A percentile compares a stretch with the other conserved stretches of the same genome.
phyloP scores from a whole-genome alignment of 2,113 vertebrate species.

The Calidris pygmaea region DNA sequence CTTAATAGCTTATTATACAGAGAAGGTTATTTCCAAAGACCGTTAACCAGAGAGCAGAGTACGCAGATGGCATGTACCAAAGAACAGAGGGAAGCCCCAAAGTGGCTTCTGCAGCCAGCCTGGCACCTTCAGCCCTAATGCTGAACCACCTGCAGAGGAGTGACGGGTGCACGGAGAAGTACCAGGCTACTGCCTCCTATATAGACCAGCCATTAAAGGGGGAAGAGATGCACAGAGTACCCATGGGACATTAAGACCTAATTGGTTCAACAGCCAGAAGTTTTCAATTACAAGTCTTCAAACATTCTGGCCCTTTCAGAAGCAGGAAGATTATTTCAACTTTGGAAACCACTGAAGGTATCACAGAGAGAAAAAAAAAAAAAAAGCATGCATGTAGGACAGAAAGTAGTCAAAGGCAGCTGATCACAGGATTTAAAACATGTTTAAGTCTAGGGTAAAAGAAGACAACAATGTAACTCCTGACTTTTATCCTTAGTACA shows the following conservation, averaged over 20 bases:
- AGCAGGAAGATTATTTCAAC: not conserved
- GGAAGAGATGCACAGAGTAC: not conserved
- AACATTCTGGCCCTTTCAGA: not conserved
- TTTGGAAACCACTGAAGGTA: not conserved
- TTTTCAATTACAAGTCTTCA: not conserved
- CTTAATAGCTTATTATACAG: not conserved
- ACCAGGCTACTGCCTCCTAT: not conserved
- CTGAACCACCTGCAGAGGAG: not conserved
- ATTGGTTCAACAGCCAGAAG: not conserved
- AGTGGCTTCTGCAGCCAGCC: not conserved
- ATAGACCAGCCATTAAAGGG: not conserved
- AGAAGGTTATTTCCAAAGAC: not conserved
- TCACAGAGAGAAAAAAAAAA: not conserved
- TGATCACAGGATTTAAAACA: not conserved
- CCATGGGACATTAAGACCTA: accelerated
- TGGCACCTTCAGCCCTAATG: not conserved
- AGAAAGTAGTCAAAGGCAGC: not conserved
- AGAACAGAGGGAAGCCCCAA: not conserved
- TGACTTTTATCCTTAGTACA: not conserved
- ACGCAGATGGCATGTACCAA: not conserved
- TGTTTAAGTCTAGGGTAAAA: not conserved
- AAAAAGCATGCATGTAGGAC: not conserved
- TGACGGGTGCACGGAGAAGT: accelerated
- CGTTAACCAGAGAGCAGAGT: not conserved
- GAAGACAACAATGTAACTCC: not conserved